These are phyloP conservation scores for Peromyscus leucopus DNA, from an alignment of 2,113 vertebrate genomes.

Conservation along the genomic window DNA sequence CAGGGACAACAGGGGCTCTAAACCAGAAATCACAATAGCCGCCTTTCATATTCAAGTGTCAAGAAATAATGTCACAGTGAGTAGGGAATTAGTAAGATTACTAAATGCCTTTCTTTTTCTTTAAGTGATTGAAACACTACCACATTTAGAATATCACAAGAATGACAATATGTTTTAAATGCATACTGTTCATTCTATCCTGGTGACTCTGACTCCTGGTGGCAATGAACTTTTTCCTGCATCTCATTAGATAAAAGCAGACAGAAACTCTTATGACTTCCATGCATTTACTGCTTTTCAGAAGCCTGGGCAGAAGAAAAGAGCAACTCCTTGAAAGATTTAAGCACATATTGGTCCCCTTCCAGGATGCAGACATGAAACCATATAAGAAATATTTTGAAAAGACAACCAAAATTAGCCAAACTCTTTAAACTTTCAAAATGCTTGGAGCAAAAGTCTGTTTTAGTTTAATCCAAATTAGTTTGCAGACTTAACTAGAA, in stretches of 20 bases:
- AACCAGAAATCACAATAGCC: conserved; percentile 74
- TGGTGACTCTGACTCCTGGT: conserved; percentile 9
- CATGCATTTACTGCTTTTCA: conserved; percentile 68
- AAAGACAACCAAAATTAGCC: conserved; percentile 85
- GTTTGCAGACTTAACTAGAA: conserved; percentile 85
- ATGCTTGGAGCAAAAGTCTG: conserved; percentile 84
- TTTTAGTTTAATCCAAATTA: conserved; percentile 85
- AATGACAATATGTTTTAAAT: conserved; percentile 17
- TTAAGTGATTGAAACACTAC: not conserved
- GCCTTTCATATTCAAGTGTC: conserved; percentile 71
- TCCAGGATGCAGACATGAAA: conserved; percentile 83
- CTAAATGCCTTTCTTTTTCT: not conserved
- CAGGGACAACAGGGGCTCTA: conserved; percentile 74
- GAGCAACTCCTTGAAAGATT: conserved; percentile 82
- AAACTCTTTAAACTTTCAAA: conserved; percentile 85
- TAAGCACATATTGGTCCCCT: conserved; percentile 81
- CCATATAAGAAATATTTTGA: conserved; percentile 85
- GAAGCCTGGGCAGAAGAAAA: conserved; percentile 79
- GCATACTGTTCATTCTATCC: not conserved
- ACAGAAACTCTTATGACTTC: conserved; percentile 53
- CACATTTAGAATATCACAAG: conserved; percentile 25
- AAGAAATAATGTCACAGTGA: conserved; percentile 61
- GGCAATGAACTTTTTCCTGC: conserved; percentile 60
- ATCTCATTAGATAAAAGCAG: conserved; percentile 60
- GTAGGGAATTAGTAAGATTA: conserved; percentile 48